Base-by-base conservation (phyloP, 2,797 vertebrate species). In the Crocodylus rhombifer region DNA sequence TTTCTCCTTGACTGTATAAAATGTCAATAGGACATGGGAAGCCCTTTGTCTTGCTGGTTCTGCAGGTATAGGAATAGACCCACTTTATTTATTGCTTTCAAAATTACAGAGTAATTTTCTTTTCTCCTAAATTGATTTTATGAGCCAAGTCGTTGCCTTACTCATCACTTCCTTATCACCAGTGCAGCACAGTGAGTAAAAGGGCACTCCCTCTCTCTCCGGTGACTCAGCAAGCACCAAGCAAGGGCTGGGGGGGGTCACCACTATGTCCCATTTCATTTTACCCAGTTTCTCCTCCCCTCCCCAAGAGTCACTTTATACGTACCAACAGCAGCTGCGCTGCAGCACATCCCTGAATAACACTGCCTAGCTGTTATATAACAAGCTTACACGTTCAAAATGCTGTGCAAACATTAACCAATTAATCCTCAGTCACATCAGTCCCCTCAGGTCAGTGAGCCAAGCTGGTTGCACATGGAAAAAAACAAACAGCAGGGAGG, bases 261-360 rank as follows among this genome's bases (percentile, higher is more conserved):
- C 61, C 5, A 67, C 88, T 0, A 0, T 42, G 71, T 21, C 81
- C 62, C 2, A 0, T 0, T 13, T 58, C 57, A 65, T 0, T 13
- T 58, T 55, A 65, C n/a, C 87, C 12, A 89, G 57, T 30, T 1
- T 10, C 60, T 0, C 1, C 21, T n/a, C 76, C 76, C 86, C 78
- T 82, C 63, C 42, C 60, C 21, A 12, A 33, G 71, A 64, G 30
- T 56, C 60, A 91, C 15, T 13, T 0, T 7, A n/a, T 86, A 74
- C 0, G 0, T 25, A 23, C 64, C 7, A 2, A 15, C 86, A 82
- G 87, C 88, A 87, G 92, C 93, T 65, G 88, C 93, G 93, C 88
- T 94, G 92, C 95, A 95, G 94, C 90, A 95, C 74, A 84, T 85
- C 86, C 93, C 86, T 91, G 90, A 94, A 97, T 86, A 96, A 92